Conservation (phyloP, 2,797 vertebrate species). For the Phrynocephalus vlangalii region DNA sequence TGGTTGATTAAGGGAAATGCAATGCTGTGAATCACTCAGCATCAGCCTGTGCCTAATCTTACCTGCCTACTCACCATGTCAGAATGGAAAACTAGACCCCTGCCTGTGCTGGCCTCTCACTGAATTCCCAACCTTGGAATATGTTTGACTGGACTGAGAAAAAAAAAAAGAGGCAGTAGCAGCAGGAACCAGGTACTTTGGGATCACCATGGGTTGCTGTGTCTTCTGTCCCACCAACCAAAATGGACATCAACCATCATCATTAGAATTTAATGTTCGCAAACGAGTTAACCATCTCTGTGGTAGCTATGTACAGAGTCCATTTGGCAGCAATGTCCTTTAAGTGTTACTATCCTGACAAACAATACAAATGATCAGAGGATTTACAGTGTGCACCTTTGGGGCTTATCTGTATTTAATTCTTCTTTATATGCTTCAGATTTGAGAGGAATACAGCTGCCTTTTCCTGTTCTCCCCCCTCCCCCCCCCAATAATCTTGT, state of each 20-base stretch:
- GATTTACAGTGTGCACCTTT: neutral
- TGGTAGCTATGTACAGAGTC: neutral
- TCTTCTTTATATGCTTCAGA: constrained; percentile 34
- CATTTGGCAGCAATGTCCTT: constrained; percentile 27
- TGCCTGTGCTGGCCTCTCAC: no score
- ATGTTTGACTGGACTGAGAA: no score
- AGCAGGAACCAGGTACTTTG: no score
- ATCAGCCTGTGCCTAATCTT: no score
- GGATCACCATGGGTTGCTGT: no score
- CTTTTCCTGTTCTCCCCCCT: neutral
- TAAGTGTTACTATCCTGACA: neutral
- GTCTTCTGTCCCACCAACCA: no score
- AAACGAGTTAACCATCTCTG: neutral
- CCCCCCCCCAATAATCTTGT: neutral
- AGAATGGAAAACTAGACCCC: no score
- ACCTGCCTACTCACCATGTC: no score
- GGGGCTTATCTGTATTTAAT: neutral
- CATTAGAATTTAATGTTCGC: constrained; percentile 9
- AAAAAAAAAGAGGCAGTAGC: no score
- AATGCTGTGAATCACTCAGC: no score
- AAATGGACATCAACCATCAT: neutral
- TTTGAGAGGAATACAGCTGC: neutral
- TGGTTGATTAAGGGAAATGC: neutral
- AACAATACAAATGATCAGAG: constrained; percentile 3
- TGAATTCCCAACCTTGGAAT: no score